A percentile compares a stretch with the other conserved stretches of the same genome.
These are phyloP conservation scores for Epizoanthus fatuus DNA, from an alignment of 92 coral and sea anemone species.

Conservation along the genomic window DNA sequence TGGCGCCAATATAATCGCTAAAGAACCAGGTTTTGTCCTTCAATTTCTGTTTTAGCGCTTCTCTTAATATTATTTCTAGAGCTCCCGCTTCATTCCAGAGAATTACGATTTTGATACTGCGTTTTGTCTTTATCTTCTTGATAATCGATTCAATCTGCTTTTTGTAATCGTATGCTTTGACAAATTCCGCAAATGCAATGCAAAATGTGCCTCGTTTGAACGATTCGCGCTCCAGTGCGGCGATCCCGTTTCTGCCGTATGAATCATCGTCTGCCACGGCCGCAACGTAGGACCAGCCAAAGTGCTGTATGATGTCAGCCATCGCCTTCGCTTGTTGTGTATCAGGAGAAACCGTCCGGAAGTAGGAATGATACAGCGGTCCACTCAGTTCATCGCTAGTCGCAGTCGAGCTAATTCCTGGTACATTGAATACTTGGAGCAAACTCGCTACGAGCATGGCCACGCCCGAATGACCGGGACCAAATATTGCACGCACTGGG, in stretches of 20 bases:
- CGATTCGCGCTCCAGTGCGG: constrained; percentile 77
- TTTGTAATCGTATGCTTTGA: constrained; percentile 63
- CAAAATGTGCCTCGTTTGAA: constrained; percentile 73
- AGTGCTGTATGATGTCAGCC: constrained; percentile 80
- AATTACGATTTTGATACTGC: constrained; percentile 74
- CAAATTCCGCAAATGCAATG: constrained; percentile 77
- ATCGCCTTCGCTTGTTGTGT: constrained; percentile 77
- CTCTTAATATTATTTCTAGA: constrained; percentile 66
- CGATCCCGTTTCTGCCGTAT: constrained; percentile 79
- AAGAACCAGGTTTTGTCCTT: constrained; percentile 76
- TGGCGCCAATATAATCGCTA: constrained; percentile 86
- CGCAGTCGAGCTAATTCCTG: constrained; percentile 84
- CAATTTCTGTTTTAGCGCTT: constrained; percentile 71
- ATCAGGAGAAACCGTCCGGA: constrained; percentile 81
- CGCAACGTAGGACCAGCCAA: constrained; percentile 79
- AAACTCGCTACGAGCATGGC: constrained; percentile 83
- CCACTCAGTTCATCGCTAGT: constrained; percentile 84
- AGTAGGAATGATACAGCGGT: constrained; percentile 71
- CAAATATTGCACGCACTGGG: constrained; percentile 74
- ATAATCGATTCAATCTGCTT: constrained; percentile 55
- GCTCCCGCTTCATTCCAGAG: constrained; percentile 81
- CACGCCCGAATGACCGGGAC: constrained; percentile 75
- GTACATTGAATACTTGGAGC: constrained; percentile 78
- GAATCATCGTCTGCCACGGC: constrained; percentile 85
- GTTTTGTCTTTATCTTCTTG: constrained; percentile 54